Evolutionary conservation across 2,888 invertebrate species (phyloP), one percentile per base, ranked within the genome.

Genomic region (Drosophila nr. fundita): DNA sequence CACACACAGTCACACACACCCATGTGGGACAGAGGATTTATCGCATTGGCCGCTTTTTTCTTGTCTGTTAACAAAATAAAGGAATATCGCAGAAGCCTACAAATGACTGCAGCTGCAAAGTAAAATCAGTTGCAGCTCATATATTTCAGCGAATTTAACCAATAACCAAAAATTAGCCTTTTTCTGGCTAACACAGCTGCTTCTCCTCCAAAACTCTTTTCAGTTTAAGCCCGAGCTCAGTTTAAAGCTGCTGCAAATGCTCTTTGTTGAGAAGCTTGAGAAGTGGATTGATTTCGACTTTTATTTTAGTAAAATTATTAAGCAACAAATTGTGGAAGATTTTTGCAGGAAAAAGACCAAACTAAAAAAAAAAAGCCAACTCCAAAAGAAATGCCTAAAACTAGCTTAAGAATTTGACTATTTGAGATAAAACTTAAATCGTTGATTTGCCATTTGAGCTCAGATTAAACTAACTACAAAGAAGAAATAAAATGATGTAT

Each of bases 11-110:
- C 29, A 54, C 34, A 40, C 18, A 61, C 38, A 21, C 30, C 27
- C 21, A 45, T 21, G 18, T 29, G 67, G 18, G 66, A 53, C 63
- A 69, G 53, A 61, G 40, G 57, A 54, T 66, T 58, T 55, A 62
- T 72, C 58, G 65, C 78, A 64, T 69, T 76, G 53, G 54, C 45
- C 65, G 30, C 53, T 24, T 40, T 59, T 45, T 30, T 40, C 21
- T 21, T 45, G 27, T 24, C 21, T 18, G 18, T 36, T n/a, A 38
- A 24, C 7, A 24, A 30, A 40, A 29, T 40, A 49, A 34, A 69
- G 34, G 11, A 18, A 42, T 21, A 29, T 30, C 2, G 2, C 6
- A 32, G 45, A 11, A 45, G 24, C 36, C 42, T n/a, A 30, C 29
- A 18, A 27, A 34, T 48, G 27, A 40, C 27, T 27, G 50, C 49